These are phyloP conservation scores for Apodemia duryi DNA, from an alignment of 2,888 invertebrate species.

Conservation along the genomic window DNA sequence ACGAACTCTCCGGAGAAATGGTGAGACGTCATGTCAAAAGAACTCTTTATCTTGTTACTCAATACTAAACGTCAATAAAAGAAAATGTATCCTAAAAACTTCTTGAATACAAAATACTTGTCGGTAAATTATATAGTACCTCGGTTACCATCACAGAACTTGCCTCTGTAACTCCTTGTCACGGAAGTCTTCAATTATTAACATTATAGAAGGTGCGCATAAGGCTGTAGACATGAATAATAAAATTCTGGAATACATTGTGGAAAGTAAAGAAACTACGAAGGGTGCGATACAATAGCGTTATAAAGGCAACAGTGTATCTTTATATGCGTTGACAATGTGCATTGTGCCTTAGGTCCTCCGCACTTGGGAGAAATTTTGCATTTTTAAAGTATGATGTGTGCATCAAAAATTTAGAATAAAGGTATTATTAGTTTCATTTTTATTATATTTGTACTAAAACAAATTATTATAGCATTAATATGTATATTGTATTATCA, in stretches of 20 bases:
- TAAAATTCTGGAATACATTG: conserved; percentile 66
- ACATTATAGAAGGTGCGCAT: conserved; percentile 60
- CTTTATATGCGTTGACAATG: conserved; percentile 73
- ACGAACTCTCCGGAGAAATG: too few species aligned
- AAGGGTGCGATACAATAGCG: conserved; percentile 67
- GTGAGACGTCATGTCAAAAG: too few species aligned
- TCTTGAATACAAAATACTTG: conserved; percentile 25
- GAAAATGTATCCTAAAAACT: conserved; percentile 15
- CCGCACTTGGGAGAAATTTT: not conserved
- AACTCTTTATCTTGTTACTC: too few species aligned
- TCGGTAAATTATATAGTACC: conserved; percentile 40
- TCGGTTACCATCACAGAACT: conserved; percentile 36
- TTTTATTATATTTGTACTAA: too few species aligned
- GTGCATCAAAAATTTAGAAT: too few species aligned
- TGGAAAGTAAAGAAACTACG: conserved; percentile 67
- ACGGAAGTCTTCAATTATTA: conserved; percentile 70
- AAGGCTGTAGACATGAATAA: conserved; percentile 71
- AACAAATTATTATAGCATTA: too few species aligned
- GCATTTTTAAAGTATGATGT: not conserved
- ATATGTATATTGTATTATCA: too few species aligned
- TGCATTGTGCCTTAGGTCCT: conserved; percentile 50
- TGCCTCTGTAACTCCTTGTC: conserved; percentile 47
- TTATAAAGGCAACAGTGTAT: conserved; percentile 73
- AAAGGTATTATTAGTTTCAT: too few species aligned
- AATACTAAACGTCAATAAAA: not conserved